These are phyloP conservation scores for Lontra canadensis DNA, from an alignment of 2,113 vertebrate genomes.

Conservation along the genomic window DNA sequence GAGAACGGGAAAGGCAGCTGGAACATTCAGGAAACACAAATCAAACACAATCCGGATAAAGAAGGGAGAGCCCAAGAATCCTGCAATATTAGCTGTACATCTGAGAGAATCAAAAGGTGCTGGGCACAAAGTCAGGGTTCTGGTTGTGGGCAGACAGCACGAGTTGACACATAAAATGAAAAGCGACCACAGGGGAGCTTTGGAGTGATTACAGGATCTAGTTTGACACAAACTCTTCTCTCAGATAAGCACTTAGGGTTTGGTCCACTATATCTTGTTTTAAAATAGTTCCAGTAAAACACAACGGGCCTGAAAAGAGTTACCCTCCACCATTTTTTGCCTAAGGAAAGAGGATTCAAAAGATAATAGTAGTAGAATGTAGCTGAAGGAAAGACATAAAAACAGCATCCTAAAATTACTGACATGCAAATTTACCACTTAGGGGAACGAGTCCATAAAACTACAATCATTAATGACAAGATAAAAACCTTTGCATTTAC, in stretches of 20 bases:
- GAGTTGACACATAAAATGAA: neutral
- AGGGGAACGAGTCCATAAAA: neutral
- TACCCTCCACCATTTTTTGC: neutral
- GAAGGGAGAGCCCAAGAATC: neutral
- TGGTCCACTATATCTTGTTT: neutral
- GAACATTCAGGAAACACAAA: neutral
- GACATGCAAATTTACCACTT: neutral
- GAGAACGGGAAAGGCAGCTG: neutral
- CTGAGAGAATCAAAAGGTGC: neutral
- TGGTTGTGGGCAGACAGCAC: neutral
- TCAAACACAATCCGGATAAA: neutral
- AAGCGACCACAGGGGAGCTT: neutral
- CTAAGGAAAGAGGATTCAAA: neutral
- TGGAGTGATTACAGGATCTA: neutral
- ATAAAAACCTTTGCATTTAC: neutral
- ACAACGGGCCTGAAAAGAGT: neutral
- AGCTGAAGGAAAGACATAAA: slow-evolving; percentile 1
- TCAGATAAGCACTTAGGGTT: neutral
- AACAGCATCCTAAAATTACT: neutral
- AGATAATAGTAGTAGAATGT: neutral
- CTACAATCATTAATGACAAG: slow-evolving; percentile 16
- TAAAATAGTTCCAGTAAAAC: slow-evolving; percentile 8
- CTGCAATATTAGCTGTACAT: neutral
- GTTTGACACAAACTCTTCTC: neutral
- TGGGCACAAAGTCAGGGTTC: neutral